Evolutionary conservation across 2,888 invertebrate species (phyloP).

Genomic region (Napeogenes sylphis): DNA sequence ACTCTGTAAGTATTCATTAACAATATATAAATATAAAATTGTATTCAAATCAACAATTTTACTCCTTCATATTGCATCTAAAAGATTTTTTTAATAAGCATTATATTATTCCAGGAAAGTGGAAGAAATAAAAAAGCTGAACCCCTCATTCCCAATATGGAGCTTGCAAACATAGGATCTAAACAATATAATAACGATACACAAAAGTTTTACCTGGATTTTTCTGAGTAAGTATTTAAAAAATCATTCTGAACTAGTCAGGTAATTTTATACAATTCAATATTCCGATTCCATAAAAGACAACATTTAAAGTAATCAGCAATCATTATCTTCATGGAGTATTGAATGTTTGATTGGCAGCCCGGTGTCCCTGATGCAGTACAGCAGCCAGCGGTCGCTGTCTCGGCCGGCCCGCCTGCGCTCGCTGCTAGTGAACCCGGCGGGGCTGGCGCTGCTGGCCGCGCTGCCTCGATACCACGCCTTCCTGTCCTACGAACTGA

Average conservation of each 20-base stretch:
- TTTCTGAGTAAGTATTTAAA: conserved; percentile 59
- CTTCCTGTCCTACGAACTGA: conserved; percentile 55
- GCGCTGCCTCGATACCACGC: conserved; percentile 45
- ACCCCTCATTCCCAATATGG: conserved; percentile 63
- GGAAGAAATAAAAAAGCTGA: conserved; percentile 54
- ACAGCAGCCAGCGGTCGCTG: conserved; percentile 41
- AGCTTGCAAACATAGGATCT: conserved; percentile 55
- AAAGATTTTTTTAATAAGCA: background rate
- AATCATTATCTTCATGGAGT: too few species aligned
- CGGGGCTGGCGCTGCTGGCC: conserved; percentile 51
- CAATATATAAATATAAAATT: conserved; percentile 2
- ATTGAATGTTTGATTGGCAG: conserved; percentile 35
- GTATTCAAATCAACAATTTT: background rate
- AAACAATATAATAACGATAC: conserved; percentile 50
- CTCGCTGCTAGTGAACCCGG: conserved; percentile 51
- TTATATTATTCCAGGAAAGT: conserved; percentile 40
- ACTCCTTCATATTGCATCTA: background rate
- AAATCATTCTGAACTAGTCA: too few species aligned
- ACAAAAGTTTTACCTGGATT: conserved; percentile 58
- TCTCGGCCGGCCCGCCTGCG: conserved; percentile 59
- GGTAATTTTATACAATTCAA: too few species aligned
- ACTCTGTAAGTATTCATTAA: conserved; percentile 49
- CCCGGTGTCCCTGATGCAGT: conserved; percentile 51
- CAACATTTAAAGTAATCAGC: too few species aligned
- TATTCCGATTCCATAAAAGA: too few species aligned